Base-by-base conservation (phyloP, 2,888 invertebrate species). In the Drosophila pseudotalamancana region DNA sequence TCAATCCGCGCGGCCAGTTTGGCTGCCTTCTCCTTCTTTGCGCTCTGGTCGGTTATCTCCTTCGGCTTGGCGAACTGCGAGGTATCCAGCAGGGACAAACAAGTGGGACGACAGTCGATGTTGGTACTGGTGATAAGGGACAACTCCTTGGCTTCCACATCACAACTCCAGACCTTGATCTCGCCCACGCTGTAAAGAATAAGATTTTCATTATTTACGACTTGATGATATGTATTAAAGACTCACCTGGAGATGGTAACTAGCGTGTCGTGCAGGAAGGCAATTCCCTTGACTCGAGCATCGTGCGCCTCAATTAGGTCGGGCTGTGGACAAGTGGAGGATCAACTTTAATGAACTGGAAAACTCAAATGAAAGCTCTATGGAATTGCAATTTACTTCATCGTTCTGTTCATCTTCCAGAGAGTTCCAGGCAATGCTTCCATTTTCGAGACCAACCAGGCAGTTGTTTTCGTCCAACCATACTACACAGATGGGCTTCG, bases 371-470 rank as follows among this genome's bases (percentile, higher is more conserved):
- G 2, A 1, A 9, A 19, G 11, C 1, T 14, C 9, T 0, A 19
- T 3, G 12, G 6, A 32, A 16, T n/a, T 6, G 1, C 8, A 14
- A 50, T 54, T 64, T 56, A 70, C 86, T 19, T 55, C 68, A 59
- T 32, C 92, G 5, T 42, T 93, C 70, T 93, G 87, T 25, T 92
- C 92, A 43, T 92, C 92, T 4, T 93, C 91, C 11, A 94, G 90
- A 68, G 94, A 92, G 25, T 94, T 91, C 84, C 94, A 92, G 16
- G 93, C 92, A 32, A 97, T 91, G 64, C 93, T 93, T 0, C 97
- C 97, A 91, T 94, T 94, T 83, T 96, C 96, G 77, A 95, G 93
- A 0, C 96, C 97, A 45, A 95, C 93, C 77, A 94, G 92, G 48
- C 97, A 88, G 25, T 92, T 91, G 48, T 94, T 92, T 83, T 95